Base-by-base conservation (phyloP, 2,797 vertebrate species). In the Periparus ater region DNA sequence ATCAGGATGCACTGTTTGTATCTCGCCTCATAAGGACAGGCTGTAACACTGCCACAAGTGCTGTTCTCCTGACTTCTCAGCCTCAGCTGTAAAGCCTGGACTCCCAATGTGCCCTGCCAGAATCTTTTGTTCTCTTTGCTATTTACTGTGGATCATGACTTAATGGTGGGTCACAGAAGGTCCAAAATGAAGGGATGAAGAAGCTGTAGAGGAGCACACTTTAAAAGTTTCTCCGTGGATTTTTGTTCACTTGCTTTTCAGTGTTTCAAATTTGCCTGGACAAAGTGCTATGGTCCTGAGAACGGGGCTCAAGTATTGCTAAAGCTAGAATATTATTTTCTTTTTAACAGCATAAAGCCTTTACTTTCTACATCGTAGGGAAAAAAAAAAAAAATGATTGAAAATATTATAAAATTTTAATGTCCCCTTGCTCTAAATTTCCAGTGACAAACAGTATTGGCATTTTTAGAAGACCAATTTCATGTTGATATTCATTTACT, bases 1-100 rank as follows among this genome's bases (percentile, higher is more conserved):
- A 71, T 79, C 57, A 48, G 48, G 13, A 48, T 71, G 36, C 20
- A 55, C 58, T 38, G 27, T 44, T 83, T 72, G 34, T 45, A 9
- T 17, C 29, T 84, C 0, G 0, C 16, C 36, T 57, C 21, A 9
- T 2, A 2, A 91, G 71, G 48, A 86, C 77, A 40, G 4, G 2
- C 29, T 29, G 30, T 21, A n/a, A 26, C 57, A 11, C 40, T 16
- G 23, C 34, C 26, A 22, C 55, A 36, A 54, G 30, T 18, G 22
- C 57, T 50, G 19, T 17, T 63, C 42, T 68, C 47, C 58, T 13
- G 51, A 10, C 44, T 62, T 4, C 47, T 66, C 66, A 34, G 32
- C 18, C 48, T 3, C 25, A 14, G 11, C 1, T 5, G 4, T 25
- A 68, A 85, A 84, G 8, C 25, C 15, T 62, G 54, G 22, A 11